Evolutionary conservation across 2,888 invertebrate species (phyloP), one percentile per base, ranked within the genome.

Genomic region (Gymnoscelis rufifasciata): DNA sequence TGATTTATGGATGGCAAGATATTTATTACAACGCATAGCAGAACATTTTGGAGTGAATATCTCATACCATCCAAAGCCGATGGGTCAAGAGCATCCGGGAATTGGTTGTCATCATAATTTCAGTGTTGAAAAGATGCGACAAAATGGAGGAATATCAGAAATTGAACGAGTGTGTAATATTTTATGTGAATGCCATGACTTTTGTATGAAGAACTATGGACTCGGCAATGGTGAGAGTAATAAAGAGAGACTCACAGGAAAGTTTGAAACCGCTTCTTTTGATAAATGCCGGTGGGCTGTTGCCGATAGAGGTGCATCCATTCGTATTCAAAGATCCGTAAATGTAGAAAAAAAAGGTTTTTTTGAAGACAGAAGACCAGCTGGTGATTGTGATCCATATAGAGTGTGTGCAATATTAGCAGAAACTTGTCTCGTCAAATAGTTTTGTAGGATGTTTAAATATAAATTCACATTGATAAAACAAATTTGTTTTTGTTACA

Each of bases 261-360:
- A 90, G 69, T 97, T 96, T 82, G 99, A 99, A 87, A 99, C 98
- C 0, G 96, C 97, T 47, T 93, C 94, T 29, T 98, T 97, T 70
- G 93, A 96, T 72, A 93, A 95, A 66, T 99, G 98, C 78, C 91
- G 91, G 57, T 90, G 92, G 71, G 96, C 94, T 36, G 94, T 97
- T 1, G 97, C 97, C 37, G 96, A 97, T 79, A 93, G 98, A 54
- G 95, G 94, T 35, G 95, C 94, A 62, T 97, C 97, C 62, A 94
- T 99, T 68, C 93, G 98, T 60, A 94, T 98, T 66, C 97, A 97
- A n/a, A 91, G 96, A 43, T 93, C 92, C 51, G 96, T 96, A 43
- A 93, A 93, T 29, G 93, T 93, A 57, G 93, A 95, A 19, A 93
- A 94, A 63, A 94, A 93, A 74, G 98, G 98, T 1, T 98, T 97